phyloP scores from a whole-genome alignment of 2,888 invertebrate genomes.

The Macrosiphum euphorbiae region DNA sequence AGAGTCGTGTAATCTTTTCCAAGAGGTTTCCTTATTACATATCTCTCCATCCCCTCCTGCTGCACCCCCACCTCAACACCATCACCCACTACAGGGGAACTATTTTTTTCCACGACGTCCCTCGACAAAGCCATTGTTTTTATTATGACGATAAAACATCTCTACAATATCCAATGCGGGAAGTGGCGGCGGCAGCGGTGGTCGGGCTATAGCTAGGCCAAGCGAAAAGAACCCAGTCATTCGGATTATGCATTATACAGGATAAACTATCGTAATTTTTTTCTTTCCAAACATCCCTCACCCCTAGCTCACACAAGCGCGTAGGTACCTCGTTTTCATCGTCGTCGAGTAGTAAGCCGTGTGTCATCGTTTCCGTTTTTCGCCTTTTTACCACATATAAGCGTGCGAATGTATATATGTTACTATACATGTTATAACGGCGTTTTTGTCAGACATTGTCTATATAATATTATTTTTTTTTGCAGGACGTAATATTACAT shows the following conservation, averaged over 20 bases:
- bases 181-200: background rate
- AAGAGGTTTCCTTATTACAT: constrained; percentile 57
- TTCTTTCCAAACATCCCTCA: background rate
- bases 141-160: constrained; percentile 53
- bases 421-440: background rate
- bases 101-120: constrained; percentile 1
- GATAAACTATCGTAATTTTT: constrained; percentile 50
- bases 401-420: background rate
- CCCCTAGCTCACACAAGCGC: background rate
- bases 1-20: constrained; percentile 49
- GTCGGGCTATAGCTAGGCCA: background rate
- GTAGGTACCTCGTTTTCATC: background rate
- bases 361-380: constrained; percentile 34
- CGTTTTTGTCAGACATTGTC: background rate
- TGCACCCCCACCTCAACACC: background rate
- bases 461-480: constrained; percentile 17
- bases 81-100: background rate
- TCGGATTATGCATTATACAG: constrained; percentile 51
- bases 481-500: background rate
- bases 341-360: constrained; percentile 1
- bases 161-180: constrained; percentile 20
- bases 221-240: constrained; percentile 42
- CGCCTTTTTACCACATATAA: constrained; percentile 1
- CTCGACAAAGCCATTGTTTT: constrained; percentile 48
- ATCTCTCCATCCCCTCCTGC: background rate